A percentile compares a stretch with the other conserved stretches of the same genome.
Evolutionary conservation across 2,797 vertebrate species (phyloP).

Genomic region (Eulemur rubriventer): DNA sequence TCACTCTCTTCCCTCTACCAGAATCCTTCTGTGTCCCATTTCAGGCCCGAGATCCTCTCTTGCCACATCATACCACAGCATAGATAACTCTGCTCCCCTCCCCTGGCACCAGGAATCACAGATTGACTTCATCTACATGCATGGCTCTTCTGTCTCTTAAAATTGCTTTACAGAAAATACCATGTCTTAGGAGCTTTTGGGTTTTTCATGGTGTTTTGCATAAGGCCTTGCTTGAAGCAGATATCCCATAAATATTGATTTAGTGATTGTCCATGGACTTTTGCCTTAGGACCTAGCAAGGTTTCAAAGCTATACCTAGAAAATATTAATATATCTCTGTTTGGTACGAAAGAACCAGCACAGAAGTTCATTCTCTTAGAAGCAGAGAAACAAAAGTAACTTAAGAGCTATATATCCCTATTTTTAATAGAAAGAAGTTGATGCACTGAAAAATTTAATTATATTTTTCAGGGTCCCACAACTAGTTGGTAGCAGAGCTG

Average conservation of each 20-base stretch:
- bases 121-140: not conserved
- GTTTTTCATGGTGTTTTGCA: not conserved
- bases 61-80: not conserved
- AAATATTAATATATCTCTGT: not conserved
- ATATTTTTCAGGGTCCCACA: not conserved
- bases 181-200: not conserved
- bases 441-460: not conserved
- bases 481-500: not conserved
- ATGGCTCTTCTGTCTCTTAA: not conserved
- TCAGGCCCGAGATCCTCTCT: not conserved
- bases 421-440: not conserved
- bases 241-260: slow-evolving; percentile 38
- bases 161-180: not conserved
- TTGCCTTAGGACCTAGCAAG: not conserved
- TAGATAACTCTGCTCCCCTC: not conserved
- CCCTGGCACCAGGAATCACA: not conserved
- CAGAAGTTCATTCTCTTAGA: not conserved
- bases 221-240: slow-evolving; percentile 5
- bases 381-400: not conserved
- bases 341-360: not conserved
- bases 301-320: not conserved
- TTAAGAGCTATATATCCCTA: not conserved
- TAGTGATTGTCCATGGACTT: not conserved
- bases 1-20: not conserved
- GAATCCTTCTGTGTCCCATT: not conserved